phyloP scores from a whole-genome alignment of 2,888 invertebrate species.

The Acrobasis consociella region DNA sequence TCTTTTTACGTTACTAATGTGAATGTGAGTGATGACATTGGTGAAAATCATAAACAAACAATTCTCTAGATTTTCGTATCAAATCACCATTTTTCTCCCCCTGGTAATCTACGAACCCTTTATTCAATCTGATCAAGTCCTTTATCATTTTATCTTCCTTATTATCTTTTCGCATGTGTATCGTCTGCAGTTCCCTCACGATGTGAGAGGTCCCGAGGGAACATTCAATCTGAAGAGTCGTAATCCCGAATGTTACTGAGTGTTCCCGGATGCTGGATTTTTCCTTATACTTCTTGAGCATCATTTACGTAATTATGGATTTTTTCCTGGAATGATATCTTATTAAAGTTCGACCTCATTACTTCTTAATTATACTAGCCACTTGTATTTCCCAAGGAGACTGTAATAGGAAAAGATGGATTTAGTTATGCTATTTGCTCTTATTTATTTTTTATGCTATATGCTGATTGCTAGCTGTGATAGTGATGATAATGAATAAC shows the following conservation, averaged over 20 bases:
- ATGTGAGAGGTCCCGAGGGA: constrained; percentile 8
- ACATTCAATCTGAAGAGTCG: not conserved
- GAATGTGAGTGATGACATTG: not conserved
- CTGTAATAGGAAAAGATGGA: too few species aligned
- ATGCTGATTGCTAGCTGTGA: too few species aligned
- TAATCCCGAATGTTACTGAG: constrained; percentile 4
- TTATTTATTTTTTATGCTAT: too few species aligned
- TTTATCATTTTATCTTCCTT: constrained; percentile 14
- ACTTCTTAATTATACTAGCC: too few species aligned
- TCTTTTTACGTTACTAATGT: too few species aligned
- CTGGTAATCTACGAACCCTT: constrained; percentile 8
- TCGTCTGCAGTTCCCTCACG: constrained; percentile 13
- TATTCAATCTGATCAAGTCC: constrained; percentile 15
- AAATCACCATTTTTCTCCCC: not conserved
- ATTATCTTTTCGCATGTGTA: constrained; percentile 18
- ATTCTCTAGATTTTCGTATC: not conserved
- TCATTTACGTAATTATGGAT: not conserved
- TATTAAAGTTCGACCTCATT: too few species aligned
- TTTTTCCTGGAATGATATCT: too few species aligned
- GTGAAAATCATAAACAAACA: not conserved
- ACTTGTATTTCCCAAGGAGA: too few species aligned
- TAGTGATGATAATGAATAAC: too few species aligned
- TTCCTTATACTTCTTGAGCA: not conserved
- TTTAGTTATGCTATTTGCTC: too few species aligned
- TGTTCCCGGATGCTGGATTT: constrained; percentile 8